Conservation (phyloP, 2,888 invertebrate genomes). For the Timandra comae region DNA sequence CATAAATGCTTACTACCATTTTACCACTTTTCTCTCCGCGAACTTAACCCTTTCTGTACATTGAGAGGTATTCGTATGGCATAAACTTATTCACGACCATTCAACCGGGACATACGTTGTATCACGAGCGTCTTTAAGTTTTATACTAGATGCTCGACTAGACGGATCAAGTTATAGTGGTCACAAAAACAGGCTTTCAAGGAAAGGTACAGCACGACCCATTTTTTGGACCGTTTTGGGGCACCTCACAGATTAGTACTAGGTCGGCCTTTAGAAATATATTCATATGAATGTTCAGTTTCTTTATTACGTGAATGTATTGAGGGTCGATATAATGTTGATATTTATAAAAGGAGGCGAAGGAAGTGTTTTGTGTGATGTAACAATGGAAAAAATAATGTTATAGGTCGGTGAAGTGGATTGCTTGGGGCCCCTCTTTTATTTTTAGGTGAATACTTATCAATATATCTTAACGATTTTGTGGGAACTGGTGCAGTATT, state of each 20-base stretch:
- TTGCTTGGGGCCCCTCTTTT: neutral
- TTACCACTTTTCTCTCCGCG: conserved; percentile 48
- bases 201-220: conserved; percentile 53
- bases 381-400: conserved; percentile 19
- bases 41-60: conserved; percentile 51
- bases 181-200: conserved; percentile 34
- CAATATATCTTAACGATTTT: neutral
- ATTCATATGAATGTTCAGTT: conserved; percentile 46
- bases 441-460: neutral
- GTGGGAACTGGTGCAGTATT: neutral
- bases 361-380: conserved; percentile 21
- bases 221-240: conserved; percentile 51
- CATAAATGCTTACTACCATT: conserved; percentile 60
- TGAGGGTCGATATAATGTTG: conserved; percentile 23
- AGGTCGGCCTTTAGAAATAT: conserved; percentile 42
- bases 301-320: conserved; percentile 40
- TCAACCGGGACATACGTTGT: conserved; percentile 24
- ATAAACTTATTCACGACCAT: conserved; percentile 43
- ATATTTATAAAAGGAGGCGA: conserved; percentile 22
- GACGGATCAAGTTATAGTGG: conserved; percentile 29
- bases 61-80: conserved; percentile 57
- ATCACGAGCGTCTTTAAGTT: conserved; percentile 15
- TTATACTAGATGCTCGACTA: conserved; percentile 1
- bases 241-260: conserved; percentile 49
- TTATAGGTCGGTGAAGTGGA: conserved; percentile 1